Conservation (phyloP, 2,888 invertebrate genomes). For the Calameuta pallipes region DNA sequence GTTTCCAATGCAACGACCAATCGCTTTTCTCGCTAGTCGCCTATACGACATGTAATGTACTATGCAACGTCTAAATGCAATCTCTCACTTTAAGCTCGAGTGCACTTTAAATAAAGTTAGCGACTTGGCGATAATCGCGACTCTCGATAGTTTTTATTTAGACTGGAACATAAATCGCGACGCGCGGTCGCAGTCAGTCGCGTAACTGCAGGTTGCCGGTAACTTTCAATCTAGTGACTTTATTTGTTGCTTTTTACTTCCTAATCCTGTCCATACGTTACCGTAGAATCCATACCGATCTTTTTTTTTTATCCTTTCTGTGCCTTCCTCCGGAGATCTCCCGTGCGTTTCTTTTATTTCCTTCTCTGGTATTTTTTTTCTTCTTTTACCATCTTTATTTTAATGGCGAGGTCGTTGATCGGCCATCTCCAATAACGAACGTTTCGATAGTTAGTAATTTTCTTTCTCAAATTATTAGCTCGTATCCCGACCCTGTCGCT, state of each 20-base stretch:
- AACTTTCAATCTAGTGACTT: not conserved
- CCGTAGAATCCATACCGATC: no score
- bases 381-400: not conserved
- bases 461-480: not conserved
- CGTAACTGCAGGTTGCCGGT: not conserved
- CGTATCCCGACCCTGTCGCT: not conserved
- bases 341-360: not conserved
- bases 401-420: not conserved
- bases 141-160: not conserved
- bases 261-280: not conserved
- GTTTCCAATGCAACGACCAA: not conserved
- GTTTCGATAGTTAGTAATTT: not conserved
- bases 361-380: not conserved
- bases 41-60: not conserved
- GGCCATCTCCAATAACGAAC: not conserved
- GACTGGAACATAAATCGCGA: not conserved
- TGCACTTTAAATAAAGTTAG: not conserved
- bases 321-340: not conserved
- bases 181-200: not conserved
- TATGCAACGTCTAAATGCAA: not conserved
- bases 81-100: not conserved
- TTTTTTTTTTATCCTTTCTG: no score
- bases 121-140: not conserved
- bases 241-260: not conserved
- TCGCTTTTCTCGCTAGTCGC: not conserved